Conservation (phyloP, 2,888 invertebrate species). For the Hirtodrosophila alboralis region DNA sequence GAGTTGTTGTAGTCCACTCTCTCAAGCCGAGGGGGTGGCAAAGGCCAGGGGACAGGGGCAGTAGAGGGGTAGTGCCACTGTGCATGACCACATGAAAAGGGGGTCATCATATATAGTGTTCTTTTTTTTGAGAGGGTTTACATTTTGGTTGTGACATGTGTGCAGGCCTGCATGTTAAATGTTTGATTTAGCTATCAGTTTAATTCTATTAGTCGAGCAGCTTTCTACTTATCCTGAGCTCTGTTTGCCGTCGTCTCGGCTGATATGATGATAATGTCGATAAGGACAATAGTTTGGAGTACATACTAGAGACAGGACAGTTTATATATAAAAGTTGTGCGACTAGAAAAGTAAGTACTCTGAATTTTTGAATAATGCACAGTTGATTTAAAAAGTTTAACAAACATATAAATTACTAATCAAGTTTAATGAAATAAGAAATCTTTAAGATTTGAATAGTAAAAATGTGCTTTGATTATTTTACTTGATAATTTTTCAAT, state of each 20-base stretch:
- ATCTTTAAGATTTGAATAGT: no score
- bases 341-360: no score
- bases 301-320: no score
- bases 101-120: conserved; percentile 25
- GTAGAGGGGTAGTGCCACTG: not conserved
- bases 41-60: not conserved
- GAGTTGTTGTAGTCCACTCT: conserved; percentile 42
- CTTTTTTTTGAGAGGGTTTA: not conserved
- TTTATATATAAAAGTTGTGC: no score
- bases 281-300: conserved; percentile 21
- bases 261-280: conserved; percentile 29
- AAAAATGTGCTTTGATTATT: no score
- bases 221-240: conserved; percentile 20
- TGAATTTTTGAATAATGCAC: no score
- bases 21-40: conserved; percentile 13
- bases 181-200: conserved; percentile 75
- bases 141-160: conserved; percentile 60
- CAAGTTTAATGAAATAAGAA: no score
- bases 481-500: no score
- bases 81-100: conserved; percentile 52
- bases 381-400: no score
- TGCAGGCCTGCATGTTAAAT: conserved; percentile 62
- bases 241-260: conserved; percentile 38
- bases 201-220: conserved; percentile 66
- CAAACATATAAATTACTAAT: no score